Evolutionary conservation across 2,113 vertebrate species (phyloP).

Genomic region (Etheostoma spectabile): DNA sequence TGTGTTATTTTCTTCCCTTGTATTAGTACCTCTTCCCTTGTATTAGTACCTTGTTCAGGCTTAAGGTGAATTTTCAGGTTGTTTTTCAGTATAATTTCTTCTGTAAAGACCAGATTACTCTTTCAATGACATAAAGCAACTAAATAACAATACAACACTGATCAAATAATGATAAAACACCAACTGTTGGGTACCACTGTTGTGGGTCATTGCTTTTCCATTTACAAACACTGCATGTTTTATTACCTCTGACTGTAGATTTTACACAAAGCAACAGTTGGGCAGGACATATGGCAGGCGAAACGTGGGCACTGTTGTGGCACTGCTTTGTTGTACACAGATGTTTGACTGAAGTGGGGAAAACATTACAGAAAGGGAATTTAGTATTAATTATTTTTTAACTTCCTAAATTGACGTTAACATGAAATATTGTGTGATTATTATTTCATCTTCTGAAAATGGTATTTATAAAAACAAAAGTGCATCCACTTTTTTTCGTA

Average conservation of each 20-base stretch:
- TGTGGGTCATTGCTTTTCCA: constrained; percentile 14
- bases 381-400: constrained; percentile 43
- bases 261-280: constrained; percentile 73
- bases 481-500: background rate
- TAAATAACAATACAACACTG: background rate
- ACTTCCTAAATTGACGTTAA: constrained; percentile 36
- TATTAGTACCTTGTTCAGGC: no score
- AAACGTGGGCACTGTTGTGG: constrained; percentile 68
- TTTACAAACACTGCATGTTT: constrained; percentile 35
- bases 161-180: background rate
- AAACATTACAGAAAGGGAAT: constrained; percentile 56
- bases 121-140: background rate
- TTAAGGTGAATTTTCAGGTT: background rate
- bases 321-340: constrained; percentile 73
- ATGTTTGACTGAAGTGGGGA: constrained; percentile 62
- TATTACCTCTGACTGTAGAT: constrained; percentile 58
- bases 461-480: background rate
- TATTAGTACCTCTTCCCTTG: no score
- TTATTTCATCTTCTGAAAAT: background rate
- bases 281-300: constrained; percentile 70
- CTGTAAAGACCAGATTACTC: background rate
- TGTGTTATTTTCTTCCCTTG: background rate
- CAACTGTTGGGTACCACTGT: background rate
- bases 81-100: background rate
- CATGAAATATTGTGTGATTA: constrained; percentile 29